phyloP scores from a whole-genome alignment of 2,797 vertebrate species.

The Gobionotothen gibberifrons region DNA sequence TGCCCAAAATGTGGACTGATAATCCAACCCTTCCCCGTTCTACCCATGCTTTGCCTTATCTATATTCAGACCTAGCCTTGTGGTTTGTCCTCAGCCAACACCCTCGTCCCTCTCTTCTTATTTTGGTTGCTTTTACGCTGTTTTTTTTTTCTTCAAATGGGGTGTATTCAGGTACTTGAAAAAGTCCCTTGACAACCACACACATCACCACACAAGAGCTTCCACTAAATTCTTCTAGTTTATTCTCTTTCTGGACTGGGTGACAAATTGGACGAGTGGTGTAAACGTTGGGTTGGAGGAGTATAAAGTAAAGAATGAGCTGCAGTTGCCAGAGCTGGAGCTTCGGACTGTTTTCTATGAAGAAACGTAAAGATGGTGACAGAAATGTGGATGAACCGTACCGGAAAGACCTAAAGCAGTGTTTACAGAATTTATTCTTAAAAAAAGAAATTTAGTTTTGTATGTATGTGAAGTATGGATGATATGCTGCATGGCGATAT shows the following conservation, averaged over 20 bases:
- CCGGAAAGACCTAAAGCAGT: conserved; percentile 77
- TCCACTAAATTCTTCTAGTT: conserved; percentile 66
- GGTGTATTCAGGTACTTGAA: conserved; percentile 47
- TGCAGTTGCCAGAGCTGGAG: conserved; percentile 56
- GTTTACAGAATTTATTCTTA: conserved; percentile 83
- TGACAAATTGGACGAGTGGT: conserved; percentile 31
- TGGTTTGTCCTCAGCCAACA: conserved; percentile 49
- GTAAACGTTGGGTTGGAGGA: conserved; percentile 18
- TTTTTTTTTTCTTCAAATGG: conserved; percentile 37
- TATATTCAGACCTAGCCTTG: conserved; percentile 64
- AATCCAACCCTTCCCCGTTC: conserved; percentile 53
- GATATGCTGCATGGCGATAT: conserved; percentile 71
- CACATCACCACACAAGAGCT: conserved; percentile 67
- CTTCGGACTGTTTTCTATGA: conserved; percentile 66
- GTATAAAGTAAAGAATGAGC: conserved; percentile 36
- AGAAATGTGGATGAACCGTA: conserved; percentile 52
- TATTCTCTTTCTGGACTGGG: conserved; percentile 59
- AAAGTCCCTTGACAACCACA: conserved; percentile 27
- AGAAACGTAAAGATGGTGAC: conserved; percentile 56
- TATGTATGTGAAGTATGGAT: conserved; percentile 82
- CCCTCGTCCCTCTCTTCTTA: conserved; percentile 32
- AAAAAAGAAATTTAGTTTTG: conserved; percentile 80
- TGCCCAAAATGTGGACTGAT: conserved; percentile 41
- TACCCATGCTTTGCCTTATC: conserved; percentile 75
- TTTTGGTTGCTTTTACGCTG: conserved; percentile 31